Base-by-base conservation (phyloP, 2,888 invertebrate genomes). In the Miltochrista miniata region DNA sequence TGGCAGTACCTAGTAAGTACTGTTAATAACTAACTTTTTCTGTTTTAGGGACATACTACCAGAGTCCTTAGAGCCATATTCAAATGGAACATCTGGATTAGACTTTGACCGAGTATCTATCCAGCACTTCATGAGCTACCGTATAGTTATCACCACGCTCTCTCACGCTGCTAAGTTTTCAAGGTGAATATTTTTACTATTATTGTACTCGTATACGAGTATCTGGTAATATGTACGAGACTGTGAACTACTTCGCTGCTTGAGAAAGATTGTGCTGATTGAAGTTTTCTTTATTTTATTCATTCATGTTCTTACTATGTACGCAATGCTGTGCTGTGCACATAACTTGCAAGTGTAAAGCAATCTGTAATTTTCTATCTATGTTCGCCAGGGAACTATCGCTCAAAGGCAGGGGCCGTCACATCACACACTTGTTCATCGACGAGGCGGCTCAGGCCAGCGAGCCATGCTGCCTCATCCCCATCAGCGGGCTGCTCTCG, bases 361-460 rank as follows among this genome's bases (percentile, higher is more conserved):
- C 2, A 24, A 24, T 24, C 18, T 2, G 2, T 24, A n/a, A n/a
- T n/a, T n/a, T n/a, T n/a, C n/a, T n/a, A n/a, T n/a, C n/a, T n/a
- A n/a, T 7, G 15, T 5, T 12, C 15, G 3, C 0, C 40, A 61
- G 68, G 14, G 15, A 40, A 1, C 36, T 60, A 42, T 1, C 8
- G 0, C 1, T 0, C 0, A 7, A 0, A 0, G 7, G 34, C 5
- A 44, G 34, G 8, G 4, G n/a, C 12, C 45, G 1, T 1, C 60
- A 57, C 64, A 95, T 98, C 74, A 95, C 96, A 0, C 98, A 98
- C 79, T 92, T 97, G 14, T 92, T 98, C 59, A 93, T 98, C 41
- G 98, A 98, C 79, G 98, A 98, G 89, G 96, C 97, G 12, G 98
- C 97, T 0, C 97, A 98, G 81, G 95, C 96, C 7, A 95, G 94